Base-by-base conservation (phyloP, 2,888 invertebrate genomes). In the Callyntrura guangdongensis region DNA sequence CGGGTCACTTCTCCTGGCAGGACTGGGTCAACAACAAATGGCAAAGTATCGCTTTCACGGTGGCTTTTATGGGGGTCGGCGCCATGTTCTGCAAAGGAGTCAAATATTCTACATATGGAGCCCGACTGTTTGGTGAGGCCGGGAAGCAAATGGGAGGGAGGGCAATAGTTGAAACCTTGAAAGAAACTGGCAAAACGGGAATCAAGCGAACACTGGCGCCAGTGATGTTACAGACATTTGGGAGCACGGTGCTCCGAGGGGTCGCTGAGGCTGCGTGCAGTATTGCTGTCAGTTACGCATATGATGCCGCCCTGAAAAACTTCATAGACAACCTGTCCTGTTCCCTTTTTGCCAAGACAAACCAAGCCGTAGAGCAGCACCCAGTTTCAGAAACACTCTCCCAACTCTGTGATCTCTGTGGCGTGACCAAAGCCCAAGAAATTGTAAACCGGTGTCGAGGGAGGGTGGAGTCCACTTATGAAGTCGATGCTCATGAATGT, bases 1-100 rank as follows among this genome's bases (percentile, higher is more conserved):
- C 92, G 11, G 93, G 93, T 0, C 83, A 92, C 81, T 94, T 94
- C 69, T 91, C 86, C 82, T 94, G 93, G 93, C 67, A 90, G 45
- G 92, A 93, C n/a, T 94, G 94, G 84, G 59, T 25, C 4, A 11
- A 36, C 1, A 74, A 93, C 22, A 94, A 94, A 87, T 9, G 90
- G 12, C 14, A 85, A 53, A 93, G 91, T 90, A 47, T 94, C 9
- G 25, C 74, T 11, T 17, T 92, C 11, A 45, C 61, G 8, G 82
- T 61, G 5, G 45, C 45, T 20, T 25, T 27, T 1, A 17, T 77
- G 12, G 49, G 49, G 17, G 6, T 27, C 2, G 79, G 56, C 2
- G 79, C 49, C 5, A 1, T 27, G 2, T 12, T 59, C 0, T 11
- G 56, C 14, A 59, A 81, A 22, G 77, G 77, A 0, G 77, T 49